Evolutionary conservation across 1,140 invertebrate genomes (phyloP), one percentile per base, ranked within the genome.

Genomic region (Drosophila tsacasi): DNA sequence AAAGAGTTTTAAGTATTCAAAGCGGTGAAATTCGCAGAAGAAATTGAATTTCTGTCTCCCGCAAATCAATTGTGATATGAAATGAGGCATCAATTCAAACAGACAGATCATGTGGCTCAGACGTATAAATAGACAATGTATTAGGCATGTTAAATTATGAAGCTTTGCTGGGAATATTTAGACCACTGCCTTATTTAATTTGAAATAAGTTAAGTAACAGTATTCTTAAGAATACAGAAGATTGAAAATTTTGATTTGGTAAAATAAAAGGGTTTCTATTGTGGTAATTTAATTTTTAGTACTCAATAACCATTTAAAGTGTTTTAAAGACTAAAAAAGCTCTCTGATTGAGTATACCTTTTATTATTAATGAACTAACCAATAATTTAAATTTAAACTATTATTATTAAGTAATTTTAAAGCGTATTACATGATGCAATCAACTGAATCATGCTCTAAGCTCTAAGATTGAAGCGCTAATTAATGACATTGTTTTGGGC

Each of bases 1-100:
- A 73, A 72, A 72, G 69, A 71, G 35, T 72, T 73, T 50, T 47
- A 55, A 37, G 39, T 46, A 71, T 68, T 23, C 66, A 68, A 44
- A 54, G 64, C 67, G 21, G 37, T 8, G n/a, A 67, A 35, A 67
- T 37, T 71, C 39, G 10, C 67, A 71, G 64, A 68, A 39, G 64
- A 52, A 60, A 73, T 73, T 59, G 32, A 40, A 42, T 49, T 61
- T 72, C 42, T 58, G 65, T 69, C 68, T 69, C n/a, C 27, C 27
- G 10, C 17, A 37, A 58, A 40, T 73, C 67, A 72, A 73, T 59
- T 73, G 27, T 40, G 4, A 23, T 50, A 15, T 19, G 60, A 52
- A 39, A 55, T 37, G 23, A 3, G 65, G 9, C n/a, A 44, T 27
- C n/a, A 54, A 54, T 27, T 25, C 17, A 7, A 44, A 27, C 37